These are phyloP conservation scores for Diplosoma virens DNA, from an alignment of 23 tunicate species.

Conservation along the genomic window DNA sequence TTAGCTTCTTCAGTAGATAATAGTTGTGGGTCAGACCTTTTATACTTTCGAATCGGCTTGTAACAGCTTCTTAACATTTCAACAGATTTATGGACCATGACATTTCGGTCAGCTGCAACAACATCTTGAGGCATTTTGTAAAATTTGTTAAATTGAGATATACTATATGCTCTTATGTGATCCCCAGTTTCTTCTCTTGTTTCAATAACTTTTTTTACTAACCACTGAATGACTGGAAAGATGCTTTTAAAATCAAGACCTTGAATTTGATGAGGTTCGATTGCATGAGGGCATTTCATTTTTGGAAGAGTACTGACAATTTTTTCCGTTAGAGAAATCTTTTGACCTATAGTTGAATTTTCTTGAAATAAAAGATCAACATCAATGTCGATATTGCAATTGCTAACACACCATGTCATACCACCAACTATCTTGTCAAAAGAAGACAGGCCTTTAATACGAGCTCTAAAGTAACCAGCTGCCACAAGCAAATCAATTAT, in stretches of 20 bases:
- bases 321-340: constrained; percentile 89
- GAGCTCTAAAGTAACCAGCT: constrained; percentile 88
- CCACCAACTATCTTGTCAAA: constrained; percentile 97
- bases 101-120: constrained; percentile 15
- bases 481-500: constrained; percentile 87
- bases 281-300: constrained; percentile 82
- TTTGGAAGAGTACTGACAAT: constrained; percentile 74
- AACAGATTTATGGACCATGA: constrained; percentile 27
- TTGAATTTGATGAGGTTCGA: constrained; percentile 97
- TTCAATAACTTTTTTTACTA: constrained; percentile 92
- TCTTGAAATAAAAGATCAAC: constrained; percentile 92
- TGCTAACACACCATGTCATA: constrained; percentile 92
- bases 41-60: constrained; percentile 78
- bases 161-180: constrained; percentile 86
- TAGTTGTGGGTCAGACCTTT: constrained; percentile 36
- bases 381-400: constrained; percentile 84
- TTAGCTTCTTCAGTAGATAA: constrained; percentile 79
- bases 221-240: constrained; percentile 92
- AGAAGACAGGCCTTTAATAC: constrained; percentile 86
- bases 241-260: constrained; percentile 94
- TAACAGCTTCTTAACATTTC: constrained; percentile 22
- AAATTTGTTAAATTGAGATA: constrained; percentile 80
- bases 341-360: constrained; percentile 92
- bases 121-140: constrained; percentile 65
- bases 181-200: constrained; percentile 87